These are phyloP conservation scores for Phrynocephalus versicolor DNA, from an alignment of 2,113 vertebrate species.

Conservation along the genomic window DNA sequence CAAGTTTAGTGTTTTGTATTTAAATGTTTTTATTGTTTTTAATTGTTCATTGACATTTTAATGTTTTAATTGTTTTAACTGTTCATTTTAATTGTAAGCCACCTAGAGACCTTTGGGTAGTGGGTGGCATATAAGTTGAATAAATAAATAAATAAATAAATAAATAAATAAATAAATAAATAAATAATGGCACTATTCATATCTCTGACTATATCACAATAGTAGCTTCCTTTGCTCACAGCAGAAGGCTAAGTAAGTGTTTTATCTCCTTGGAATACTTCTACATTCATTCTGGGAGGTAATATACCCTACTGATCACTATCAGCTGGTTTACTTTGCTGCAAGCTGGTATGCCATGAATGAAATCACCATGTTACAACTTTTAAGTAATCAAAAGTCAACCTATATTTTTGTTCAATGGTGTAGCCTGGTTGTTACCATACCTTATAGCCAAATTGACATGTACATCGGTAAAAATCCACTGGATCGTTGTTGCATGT, in stretches of 20 bases:
- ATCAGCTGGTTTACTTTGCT: neutral
- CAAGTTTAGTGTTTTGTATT: too few relatives aligned
- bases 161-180: too few relatives aligned
- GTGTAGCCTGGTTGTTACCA: neutral
- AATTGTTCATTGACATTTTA: too few relatives aligned
- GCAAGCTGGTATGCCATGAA: conserved; percentile 12
- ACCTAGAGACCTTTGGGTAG: too few relatives aligned
- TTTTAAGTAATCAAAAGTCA: neutral
- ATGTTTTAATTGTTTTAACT: too few relatives aligned
- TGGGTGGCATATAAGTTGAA: too few relatives aligned
- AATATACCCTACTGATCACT: neutral
- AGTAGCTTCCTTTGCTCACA: neutral
- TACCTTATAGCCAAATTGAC: conserved; percentile 95
- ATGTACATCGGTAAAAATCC: conserved; percentile 89
- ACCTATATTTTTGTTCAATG: neutral
- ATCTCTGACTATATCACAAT: neutral
- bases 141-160: too few relatives aligned
- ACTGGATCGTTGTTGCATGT: conserved; percentile 83
- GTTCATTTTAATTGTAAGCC: too few relatives aligned
- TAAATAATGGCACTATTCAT: neutral
- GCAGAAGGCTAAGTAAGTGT: neutral
- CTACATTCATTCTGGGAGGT: neutral
- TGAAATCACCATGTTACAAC: neutral
- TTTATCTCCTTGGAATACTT: neutral
- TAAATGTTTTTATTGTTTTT: too few relatives aligned